Base-by-base conservation (phyloP, 1,140 invertebrate species). In the Trissolcus basalis region DNA sequence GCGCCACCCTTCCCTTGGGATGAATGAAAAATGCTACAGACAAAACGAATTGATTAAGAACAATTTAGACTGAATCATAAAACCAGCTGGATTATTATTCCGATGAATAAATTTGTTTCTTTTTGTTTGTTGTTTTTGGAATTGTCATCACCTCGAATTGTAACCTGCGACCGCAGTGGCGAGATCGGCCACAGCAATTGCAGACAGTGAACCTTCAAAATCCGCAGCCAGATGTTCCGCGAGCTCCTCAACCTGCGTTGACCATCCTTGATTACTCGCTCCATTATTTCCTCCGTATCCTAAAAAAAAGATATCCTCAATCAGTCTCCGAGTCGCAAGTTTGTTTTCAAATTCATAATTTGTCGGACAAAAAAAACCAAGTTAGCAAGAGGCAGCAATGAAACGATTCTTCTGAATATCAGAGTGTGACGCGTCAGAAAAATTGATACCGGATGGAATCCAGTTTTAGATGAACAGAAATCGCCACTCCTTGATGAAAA, bases 171-270 rank as follows among this genome's bases (percentile, higher is more conserved):
- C 87, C 41, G 90, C 90, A 15, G 91, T 92, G 6, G 91, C 91
- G 19, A 95, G 86, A 84, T 96, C 94, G 11, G 84, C 83, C 4
- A 93, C 92, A 8, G 93, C 93, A 9, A 95, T 88, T 5, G 93
- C 93, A 2, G 93, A 93, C 4, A 96, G 88, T 4, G 93, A 93
- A 44, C 93, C 93, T 84, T 96, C 94, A 81, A 95, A 93, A 84
- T 95, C 93, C 12, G 92, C 93, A 13, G 91, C 93, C 71, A 93
- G 88, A 61, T 91, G 93, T 77, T 92, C 93, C 75, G 93, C 92
- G 54, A 95, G 88, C 68, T 92, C 91, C 69, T 92, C 91, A 43
- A 90, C 90, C 64, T 89, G 87, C 1, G 82, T 80, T 0, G 83
- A 84, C 86, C 86, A 88, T 35, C 81, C 82, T 67, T 87, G 86